A percentile compares a stretch with the other conserved stretches of the same genome.
phyloP scores from a whole-genome alignment of 2,113 vertebrate genomes.

The Penelope pileata region DNA sequence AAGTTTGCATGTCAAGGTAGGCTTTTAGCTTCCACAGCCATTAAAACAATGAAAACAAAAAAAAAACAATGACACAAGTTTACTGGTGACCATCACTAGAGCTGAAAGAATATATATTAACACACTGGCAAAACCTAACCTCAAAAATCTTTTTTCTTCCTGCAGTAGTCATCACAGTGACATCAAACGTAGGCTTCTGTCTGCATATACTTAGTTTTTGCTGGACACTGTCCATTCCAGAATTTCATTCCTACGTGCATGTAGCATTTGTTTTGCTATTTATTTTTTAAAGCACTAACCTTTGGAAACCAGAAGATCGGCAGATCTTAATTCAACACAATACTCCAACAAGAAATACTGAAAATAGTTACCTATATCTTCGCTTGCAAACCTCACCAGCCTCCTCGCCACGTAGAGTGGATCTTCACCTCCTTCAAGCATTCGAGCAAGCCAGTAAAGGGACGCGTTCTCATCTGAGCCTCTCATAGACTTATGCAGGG shows the following conservation, averaged over 20 bases:
- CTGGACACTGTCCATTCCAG: background rate
- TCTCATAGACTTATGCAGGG: slow-evolving; percentile 95
- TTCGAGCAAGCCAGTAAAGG: slow-evolving; percentile 97
- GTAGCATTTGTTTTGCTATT: background rate
- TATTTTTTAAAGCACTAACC: accelerated
- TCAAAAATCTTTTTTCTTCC: background rate
- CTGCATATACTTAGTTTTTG: background rate
- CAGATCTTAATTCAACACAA: background rate
- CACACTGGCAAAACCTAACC: background rate
- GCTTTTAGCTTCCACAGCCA: background rate
- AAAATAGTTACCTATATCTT: slow-evolving; percentile 89
- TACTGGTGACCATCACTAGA: background rate
- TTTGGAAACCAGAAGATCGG: background rate
- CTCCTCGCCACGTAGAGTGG: slow-evolving; percentile 94
- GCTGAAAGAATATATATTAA: background rate
- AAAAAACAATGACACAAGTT: background rate
- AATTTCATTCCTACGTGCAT: background rate
- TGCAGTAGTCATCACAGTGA: background rate
- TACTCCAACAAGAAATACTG: background rate
- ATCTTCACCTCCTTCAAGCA: slow-evolving; percentile 97
- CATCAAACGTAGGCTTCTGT: background rate
- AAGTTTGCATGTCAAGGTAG: background rate
- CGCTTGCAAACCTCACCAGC: slow-evolving; percentile 94
- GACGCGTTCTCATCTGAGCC: slow-evolving; percentile 92
- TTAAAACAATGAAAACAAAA: background rate